Base-by-base conservation (phyloP, 2,113 vertebrate genomes). In the Calidris pugnax region DNA sequence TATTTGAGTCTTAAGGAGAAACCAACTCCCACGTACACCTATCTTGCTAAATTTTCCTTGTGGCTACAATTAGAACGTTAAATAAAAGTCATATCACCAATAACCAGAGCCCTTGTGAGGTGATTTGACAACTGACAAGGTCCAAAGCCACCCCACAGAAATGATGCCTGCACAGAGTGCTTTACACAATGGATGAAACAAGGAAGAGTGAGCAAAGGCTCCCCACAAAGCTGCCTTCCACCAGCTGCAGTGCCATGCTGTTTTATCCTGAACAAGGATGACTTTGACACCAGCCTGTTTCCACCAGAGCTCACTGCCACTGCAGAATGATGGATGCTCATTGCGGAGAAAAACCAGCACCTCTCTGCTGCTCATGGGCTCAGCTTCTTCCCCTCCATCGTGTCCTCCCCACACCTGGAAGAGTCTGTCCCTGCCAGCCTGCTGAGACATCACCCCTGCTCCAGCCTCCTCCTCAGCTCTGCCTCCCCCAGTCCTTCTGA, bases 371-470 rank as follows among this genome's bases (percentile, higher is more conserved):
- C 62, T 76, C 23, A 2, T 4, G 10, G 41, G 50, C 16, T 69
- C 2, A 2, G 51, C 27, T 72, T 71, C 47, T 68, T 20, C 15
- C 22, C 26, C n/a, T 64, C 21, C 37, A 23, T 18, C 2, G 0
- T 19, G 7, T 45, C 28, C 68, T 59, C 56, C 32, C 30, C 16
- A 23, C 10, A 16, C 51, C 14, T 71, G 50, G 10, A 66, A 53
- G 4, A 76, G 33, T 13, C 28, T 80, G 56, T 47, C 51, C 33
- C 68, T 51, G n/a, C 39, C 56, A 41, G 26, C 20, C 20, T 81
- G 39, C 18, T 0, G 0, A 71, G 27, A n/a, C 15, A 37, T 17
- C 35, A 18, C 39, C 0, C 0, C 75, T 50, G 27, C 47, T n/a
- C 39, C 64, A 62, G 26, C 27, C 15, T 62, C 53, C 32, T 45